Evolutionary conservation across 2,797 vertebrate species (phyloP).

Genomic region (Nothura maculosa): DNA sequence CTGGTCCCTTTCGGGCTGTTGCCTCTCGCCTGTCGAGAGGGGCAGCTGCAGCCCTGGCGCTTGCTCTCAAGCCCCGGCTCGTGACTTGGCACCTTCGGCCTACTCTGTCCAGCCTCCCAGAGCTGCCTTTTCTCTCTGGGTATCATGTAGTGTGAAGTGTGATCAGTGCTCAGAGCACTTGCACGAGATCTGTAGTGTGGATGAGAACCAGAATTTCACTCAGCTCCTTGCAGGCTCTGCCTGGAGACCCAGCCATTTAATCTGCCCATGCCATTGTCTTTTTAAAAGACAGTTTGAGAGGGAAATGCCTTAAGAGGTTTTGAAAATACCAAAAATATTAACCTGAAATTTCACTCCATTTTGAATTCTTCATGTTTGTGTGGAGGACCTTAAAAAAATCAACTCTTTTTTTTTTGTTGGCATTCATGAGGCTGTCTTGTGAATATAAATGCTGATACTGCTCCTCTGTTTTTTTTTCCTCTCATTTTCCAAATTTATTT

Average conservation of each 20-base stretch:
- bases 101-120: not conserved
- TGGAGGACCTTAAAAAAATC: not conserved
- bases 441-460: slow-evolving; percentile 44
- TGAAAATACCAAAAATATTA: not conserved
- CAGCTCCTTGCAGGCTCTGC: not conserved
- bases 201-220: not conserved
- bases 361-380: not conserved
- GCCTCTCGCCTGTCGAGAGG: not conserved
- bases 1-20: not conserved
- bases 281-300: not conserved
- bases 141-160: not conserved
- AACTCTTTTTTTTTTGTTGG: not conserved
- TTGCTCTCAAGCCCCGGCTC: not conserved
- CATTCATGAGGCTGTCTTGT: not conserved
- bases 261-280: not conserved
- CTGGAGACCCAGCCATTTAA: not conserved
- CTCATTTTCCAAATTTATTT: slow-evolving; percentile 44
- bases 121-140: not conserved
- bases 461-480: not conserved
- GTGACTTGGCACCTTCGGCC: not conserved
- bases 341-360: not conserved
- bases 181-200: not conserved
- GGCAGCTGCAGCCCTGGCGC: not conserved
- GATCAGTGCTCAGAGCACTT: not conserved
- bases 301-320: not conserved